Conservation (phyloP, 2,797 vertebrate genomes). For the Sebastes glaucus region DNA sequence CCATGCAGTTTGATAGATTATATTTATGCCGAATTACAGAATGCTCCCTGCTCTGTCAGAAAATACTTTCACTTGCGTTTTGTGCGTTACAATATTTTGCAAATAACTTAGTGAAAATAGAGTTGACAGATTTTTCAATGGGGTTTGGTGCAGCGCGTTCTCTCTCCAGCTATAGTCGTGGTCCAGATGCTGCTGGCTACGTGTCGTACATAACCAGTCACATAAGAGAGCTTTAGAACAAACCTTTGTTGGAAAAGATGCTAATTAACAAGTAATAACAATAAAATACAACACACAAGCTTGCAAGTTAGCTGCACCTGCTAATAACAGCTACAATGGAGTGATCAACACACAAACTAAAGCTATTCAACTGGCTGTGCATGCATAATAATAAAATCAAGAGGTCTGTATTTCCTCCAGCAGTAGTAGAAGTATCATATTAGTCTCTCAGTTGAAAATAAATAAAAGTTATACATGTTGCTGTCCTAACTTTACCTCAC, state of each 20-base stretch:
- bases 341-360: not conserved
- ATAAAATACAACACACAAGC: not conserved
- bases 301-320: not conserved
- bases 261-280: too few species aligned
- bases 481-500: conserved; percentile 54
- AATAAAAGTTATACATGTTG: not conserved
- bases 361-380: not conserved
- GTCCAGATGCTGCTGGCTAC: not conserved
- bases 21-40: not conserved
- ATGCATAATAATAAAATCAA: rapidly evolving
- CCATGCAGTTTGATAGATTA: not conserved
- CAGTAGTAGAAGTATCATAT: rapidly evolving
- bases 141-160: not conserved
- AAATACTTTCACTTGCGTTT: rapidly evolving
- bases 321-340: not conserved
- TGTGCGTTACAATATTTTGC: rapidly evolving
- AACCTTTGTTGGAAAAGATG: not conserved
- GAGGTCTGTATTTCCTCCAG: too few species aligned
- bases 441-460: not conserved
- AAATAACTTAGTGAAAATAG: not conserved
- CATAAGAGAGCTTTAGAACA: not conserved
- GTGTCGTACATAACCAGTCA: not conserved
- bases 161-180: not conserved
- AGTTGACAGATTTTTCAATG: not conserved
- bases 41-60: rapidly evolving